Conservation (phyloP, 2,797 vertebrate genomes). For the Hapalemur alaotrensis region DNA sequence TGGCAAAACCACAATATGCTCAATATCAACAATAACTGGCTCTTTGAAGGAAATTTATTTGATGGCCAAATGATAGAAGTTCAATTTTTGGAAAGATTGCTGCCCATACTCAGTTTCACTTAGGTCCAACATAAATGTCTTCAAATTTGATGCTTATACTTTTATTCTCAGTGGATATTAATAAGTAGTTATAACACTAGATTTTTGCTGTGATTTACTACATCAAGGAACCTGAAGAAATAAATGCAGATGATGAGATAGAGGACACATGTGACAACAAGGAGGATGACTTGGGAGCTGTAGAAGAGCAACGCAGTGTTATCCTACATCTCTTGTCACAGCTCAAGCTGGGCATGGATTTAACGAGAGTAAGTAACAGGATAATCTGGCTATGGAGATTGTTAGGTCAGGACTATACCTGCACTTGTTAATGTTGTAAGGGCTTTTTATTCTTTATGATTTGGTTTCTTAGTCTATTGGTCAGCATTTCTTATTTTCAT, state of each 20-base stretch:
- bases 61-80: not conserved
- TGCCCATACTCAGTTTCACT: not conserved
- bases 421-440: not conserved
- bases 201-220: constrained; percentile 47
- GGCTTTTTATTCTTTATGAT: not conserved
- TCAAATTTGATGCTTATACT: not conserved
- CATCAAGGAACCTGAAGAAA: constrained; percentile 92
- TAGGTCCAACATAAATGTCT: not conserved
- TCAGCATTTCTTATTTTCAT: constrained; percentile 24
- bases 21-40: not conserved
- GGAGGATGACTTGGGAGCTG: constrained; percentile 94
- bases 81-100: constrained; percentile 30
- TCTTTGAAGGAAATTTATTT: not conserved
- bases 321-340: constrained; percentile 98
- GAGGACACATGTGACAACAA: constrained; percentile 91
- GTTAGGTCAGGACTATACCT: not conserved
- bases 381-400: not conserved
- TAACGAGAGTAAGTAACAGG: constrained; percentile 92
- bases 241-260: constrained; percentile 92
- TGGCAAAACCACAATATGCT: not conserved
- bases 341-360: constrained; percentile 99
- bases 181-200: not conserved
- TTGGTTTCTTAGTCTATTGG: constrained; percentile 32
- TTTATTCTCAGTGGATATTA: not conserved
- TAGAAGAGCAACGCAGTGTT: constrained; percentile 98